Evolutionary conservation across 2,888 invertebrate genomes (phyloP), one percentile per base, ranked within the genome.

Genomic region (Sinelater perroti): DNA sequence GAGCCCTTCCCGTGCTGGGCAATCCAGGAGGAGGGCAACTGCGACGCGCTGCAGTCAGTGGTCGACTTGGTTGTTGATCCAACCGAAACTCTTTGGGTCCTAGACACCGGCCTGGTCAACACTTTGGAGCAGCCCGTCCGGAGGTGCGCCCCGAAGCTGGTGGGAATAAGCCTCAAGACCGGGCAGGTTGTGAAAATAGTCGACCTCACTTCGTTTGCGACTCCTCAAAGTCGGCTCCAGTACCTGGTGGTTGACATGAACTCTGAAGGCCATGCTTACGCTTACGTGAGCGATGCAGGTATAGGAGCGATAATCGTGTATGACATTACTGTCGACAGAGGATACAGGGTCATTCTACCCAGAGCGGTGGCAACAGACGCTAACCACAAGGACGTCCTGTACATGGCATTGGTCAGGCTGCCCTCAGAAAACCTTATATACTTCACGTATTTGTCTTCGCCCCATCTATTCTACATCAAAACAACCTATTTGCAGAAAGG

Each of bases 1-100:
- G 79, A 80, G 64, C 87, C 88, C 11, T 87, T 84, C 80, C 87
- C 87, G 51, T 85, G 83, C 75, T 87, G 88, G 86, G 81, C 82
- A 56, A 81, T 85, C 69, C 88, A 90, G 77, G 89, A 88, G 77
- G 87, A 87, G 78, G 85, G 84, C 31, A 83, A 84, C 75, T 87
- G 87, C 70, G 82, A 82, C 68, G 88, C 87, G 62, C 78, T 86
- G 56, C 89, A 90, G 77, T 89, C 87, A 69, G 89, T 83, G 50
- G 84, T 87, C 62, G 87, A 88, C 76, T 78, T 87, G 68, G 83
- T 81, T 68, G 72, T 86, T 61, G 86, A 87, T 79, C 80, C 81
- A 50, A 64, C 81, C 72, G 82, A 83, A 46, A 78, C 82, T 14
- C 75, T 87, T 1, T 87, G 86, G 86, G 82, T 79, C 3, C 72